A percentile compares a stretch with the other conserved stretches of the same genome.
Conservation (phyloP, 2,888 invertebrate genomes). For the Magallana nippona region DNA sequence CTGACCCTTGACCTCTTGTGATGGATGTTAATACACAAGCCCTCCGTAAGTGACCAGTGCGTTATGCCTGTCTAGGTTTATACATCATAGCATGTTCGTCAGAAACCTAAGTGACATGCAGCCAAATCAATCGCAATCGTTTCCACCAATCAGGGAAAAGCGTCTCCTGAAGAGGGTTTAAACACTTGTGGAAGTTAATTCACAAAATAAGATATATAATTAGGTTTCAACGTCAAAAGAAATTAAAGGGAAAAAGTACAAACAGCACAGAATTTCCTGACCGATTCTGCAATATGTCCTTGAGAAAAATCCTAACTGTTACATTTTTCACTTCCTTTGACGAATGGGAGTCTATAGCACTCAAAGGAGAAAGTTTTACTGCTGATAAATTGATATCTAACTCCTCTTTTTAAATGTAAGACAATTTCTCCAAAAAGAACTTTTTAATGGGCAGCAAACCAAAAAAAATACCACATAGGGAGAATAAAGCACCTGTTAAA, state of each 20-base stretch:
- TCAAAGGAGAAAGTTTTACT: background rate
- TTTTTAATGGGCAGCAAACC: slow-evolving; percentile 8
- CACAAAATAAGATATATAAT: slow-evolving; percentile 26
- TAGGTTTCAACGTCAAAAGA: background rate
- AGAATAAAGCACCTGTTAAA: slow-evolving; percentile 26
- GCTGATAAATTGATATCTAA: background rate
- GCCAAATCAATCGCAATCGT: slow-evolving; percentile 22
- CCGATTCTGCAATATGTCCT: background rate
- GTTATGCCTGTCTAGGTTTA: slow-evolving; percentile 23
- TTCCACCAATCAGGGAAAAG: slow-evolving; percentile 11
- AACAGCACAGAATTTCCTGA: background rate
- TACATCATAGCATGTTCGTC: slow-evolving; percentile 29
- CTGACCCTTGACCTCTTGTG: background rate
- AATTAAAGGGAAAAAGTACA: slow-evolving; percentile 22
- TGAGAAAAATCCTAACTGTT: background rate
- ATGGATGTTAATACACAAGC: slow-evolving; percentile 16
- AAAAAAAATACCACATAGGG: slow-evolving; percentile 23
- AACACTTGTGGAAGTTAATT: slow-evolving; percentile 22
- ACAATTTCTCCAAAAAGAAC: background rate
- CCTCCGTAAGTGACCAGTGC: slow-evolving; percentile 8
- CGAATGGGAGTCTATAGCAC: background rate
- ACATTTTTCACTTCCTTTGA: background rate
- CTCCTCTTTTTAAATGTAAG: background rate
- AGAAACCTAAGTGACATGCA: slow-evolving; percentile 33
- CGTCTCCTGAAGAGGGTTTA: slow-evolving; percentile 4